Evolutionary conservation across 2,888 invertebrate genomes (phyloP).

Genomic region (Strigamia maritima): DNA sequence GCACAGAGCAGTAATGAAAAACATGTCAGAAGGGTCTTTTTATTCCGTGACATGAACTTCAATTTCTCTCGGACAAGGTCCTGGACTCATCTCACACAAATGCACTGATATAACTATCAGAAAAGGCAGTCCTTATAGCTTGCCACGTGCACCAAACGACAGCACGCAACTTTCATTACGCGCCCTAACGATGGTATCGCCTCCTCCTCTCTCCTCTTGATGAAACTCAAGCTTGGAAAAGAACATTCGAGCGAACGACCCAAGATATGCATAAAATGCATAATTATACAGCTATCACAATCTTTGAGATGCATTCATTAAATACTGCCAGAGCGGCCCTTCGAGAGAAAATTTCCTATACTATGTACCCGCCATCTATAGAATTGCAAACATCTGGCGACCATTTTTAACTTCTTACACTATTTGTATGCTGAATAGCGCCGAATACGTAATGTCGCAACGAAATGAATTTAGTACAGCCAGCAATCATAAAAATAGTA

Average conservation of each 20-base stretch:
- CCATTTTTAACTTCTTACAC: background rate
- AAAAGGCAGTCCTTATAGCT: background rate
- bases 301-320: background rate
- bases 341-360: too few species aligned
- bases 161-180: background rate
- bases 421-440: too few species aligned
- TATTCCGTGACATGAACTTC: background rate
- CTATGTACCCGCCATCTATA: background rate
- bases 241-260: background rate
- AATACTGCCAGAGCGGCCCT: too few species aligned
- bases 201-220: background rate
- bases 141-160: background rate
- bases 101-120: slow-evolving; percentile 4
- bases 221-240: background rate
- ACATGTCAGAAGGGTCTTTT: background rate
- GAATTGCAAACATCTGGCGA: background rate
- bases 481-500: too few species aligned
- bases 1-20: background rate
- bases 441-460: too few species aligned
- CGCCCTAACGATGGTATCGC: slow-evolving; percentile 4
- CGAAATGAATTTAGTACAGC: too few species aligned
- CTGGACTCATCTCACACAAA: slow-evolving; percentile 4
- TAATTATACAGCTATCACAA: background rate
- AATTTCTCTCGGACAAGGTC: background rate
- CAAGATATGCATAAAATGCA: background rate